A percentile compares a stretch with the other conserved stretches of the same genome.
Conservation (phyloP, 1,140 invertebrate species). For the Plutomurus gul region DNA sequence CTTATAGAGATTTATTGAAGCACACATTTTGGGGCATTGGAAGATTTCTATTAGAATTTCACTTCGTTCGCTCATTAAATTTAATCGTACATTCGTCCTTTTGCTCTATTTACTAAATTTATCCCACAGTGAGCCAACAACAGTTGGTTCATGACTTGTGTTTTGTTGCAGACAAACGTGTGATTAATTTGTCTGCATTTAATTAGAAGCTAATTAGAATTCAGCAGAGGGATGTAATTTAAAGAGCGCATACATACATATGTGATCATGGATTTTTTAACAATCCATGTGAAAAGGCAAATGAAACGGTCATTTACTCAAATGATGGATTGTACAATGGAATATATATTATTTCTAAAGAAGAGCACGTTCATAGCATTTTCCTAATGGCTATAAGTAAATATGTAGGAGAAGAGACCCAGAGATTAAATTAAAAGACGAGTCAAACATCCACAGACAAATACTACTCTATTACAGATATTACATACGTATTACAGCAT, state of each 20-base stretch:
- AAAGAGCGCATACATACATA: neutral
- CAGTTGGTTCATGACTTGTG: neutral
- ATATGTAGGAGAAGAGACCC: no score
- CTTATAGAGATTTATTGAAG: no score
- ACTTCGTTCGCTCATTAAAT: no score
- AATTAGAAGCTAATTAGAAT: constrained; percentile 49
- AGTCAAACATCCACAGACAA: neutral
- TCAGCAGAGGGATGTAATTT: neutral
- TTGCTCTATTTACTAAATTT: neutral
- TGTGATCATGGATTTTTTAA: neutral
- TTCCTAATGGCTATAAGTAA: no score
- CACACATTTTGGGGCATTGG: no score
- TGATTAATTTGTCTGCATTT: constrained; percentile 52
- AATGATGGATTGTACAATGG: no score
- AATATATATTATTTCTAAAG: no score
- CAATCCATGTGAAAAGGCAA: neutral
- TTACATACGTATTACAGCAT: neutral
- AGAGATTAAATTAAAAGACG: neutral
- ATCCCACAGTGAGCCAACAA: neutral
- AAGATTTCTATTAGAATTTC: no score
- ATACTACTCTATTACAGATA: neutral
- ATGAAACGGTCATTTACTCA: neutral
- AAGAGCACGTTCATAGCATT: no score
- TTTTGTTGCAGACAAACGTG: neutral
- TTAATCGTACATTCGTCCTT: no score